Evolutionary conservation across 2,888 invertebrate species (phyloP), one percentile per base, ranked within the genome.

Genomic region (Hymenopus coronatus): DNA sequence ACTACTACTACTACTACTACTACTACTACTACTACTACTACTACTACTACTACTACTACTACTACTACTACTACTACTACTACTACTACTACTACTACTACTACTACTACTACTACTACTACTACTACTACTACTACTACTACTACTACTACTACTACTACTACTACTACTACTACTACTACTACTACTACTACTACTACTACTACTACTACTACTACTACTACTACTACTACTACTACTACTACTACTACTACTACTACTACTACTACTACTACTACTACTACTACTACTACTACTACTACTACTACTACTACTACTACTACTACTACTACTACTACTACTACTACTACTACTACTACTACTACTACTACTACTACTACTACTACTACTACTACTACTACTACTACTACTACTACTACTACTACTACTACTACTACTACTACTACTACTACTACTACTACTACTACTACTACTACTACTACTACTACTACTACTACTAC

Each of bases 131-230:
- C 81, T 84, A 84, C 84, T 84, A 84, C 84, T 84, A 84, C n/a
- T 84, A 84, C 84, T 84, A 84, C 84, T 84, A 84, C 84, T 84
- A 84, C 84, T 84, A 84, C n/a, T 84, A 84, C 84, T 84, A 84
- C 84, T 84, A 84, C 84, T 84, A 84, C 84, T 84, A 84, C n/a
- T 84, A 84, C 84, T 84, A 84, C 84, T 84, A 28, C 84, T 84
- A 84, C 84, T 81, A 81, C 81, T 81, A 81, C 81, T 81, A 81
- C 81, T 81, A 81, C 81, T 81, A 81, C 81, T 81, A 81, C 20
- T 81, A 81, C 81, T 20, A 81, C 81, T 20, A 81, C 81, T 20
- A 81, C 81, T 20, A 81, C 81, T 20, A 81, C 81, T 81, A 81
- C 81, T 81, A 81, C 81, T 81, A 81, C 81, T 81, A 81, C 81